These are phyloP conservation scores for Todus mexicanus DNA, from an alignment of 2,797 vertebrate species.

Conservation along the genomic window DNA sequence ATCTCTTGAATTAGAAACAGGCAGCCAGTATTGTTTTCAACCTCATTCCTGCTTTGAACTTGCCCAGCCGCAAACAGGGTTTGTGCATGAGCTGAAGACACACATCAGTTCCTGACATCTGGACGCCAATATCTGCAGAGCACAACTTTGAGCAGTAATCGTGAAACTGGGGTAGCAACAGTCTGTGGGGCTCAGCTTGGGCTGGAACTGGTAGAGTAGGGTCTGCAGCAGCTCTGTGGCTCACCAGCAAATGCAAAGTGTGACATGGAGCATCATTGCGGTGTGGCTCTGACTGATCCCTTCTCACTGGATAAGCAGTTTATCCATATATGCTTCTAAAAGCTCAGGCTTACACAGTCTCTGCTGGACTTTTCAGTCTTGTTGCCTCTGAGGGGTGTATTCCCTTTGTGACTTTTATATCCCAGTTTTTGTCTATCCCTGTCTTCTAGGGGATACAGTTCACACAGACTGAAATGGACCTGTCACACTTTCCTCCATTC, in stretches of 20 bases:
- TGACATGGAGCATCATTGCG: not conserved
- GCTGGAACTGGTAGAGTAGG: not conserved
- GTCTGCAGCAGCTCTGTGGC: not conserved
- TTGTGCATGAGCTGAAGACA: not conserved
- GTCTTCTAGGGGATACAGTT: no score
- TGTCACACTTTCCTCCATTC: not conserved
- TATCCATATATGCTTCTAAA: not conserved
- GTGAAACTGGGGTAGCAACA: not conserved
- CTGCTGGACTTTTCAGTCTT: no score
- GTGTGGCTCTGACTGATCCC: rapidly evolving
- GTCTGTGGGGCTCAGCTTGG: not conserved
- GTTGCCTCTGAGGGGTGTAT: no score
- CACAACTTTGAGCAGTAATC: not conserved
- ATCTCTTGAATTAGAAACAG: not conserved
- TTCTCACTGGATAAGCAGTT: not conserved
- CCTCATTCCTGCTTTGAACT: not conserved
- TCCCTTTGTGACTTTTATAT: no score
- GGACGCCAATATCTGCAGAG: not conserved
- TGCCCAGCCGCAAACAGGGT: not conserved
- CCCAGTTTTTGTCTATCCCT: no score
- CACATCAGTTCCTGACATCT: not conserved
- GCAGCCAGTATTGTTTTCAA: not conserved
- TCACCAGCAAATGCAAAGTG: not conserved
- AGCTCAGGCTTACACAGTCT: not conserved
- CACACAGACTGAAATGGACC: not conserved